phyloP scores from a whole-genome alignment of 23 tunicate species.

The Ciona savignyi region DNA sequence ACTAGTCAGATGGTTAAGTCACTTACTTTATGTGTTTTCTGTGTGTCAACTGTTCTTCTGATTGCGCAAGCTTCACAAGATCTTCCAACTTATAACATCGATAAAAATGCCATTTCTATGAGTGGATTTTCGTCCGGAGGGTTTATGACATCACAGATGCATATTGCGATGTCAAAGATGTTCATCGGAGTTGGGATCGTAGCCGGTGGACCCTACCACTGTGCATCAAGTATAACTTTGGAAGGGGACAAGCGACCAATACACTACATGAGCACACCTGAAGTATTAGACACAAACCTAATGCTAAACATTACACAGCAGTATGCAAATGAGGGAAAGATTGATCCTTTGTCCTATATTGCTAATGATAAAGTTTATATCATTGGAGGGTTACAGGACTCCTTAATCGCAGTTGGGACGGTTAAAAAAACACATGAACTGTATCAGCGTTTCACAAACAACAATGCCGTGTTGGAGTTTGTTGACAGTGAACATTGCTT shows the following conservation, averaged over 20 bases:
- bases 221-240: background rate
- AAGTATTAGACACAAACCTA: background rate
- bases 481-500: conserved; percentile 5
- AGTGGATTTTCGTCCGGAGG: conserved; percentile 49
- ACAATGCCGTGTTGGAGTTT: background rate
- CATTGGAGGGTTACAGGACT: conserved; percentile 17
- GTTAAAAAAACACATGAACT: conserved; percentile 27
- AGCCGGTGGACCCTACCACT: conserved; percentile 37
- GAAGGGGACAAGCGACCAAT: background rate
- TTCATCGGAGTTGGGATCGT: conserved; percentile 34
- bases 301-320: conserved; percentile 1
- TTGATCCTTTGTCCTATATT: conserved; percentile 12
- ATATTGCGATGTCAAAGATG: conserved; percentile 17
- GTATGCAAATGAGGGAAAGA: background rate
- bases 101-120: conserved; percentile 19
- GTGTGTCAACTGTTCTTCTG: background rate
- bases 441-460: conserved; percentile 5
- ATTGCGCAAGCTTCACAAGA: background rate
- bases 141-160: conserved; percentile 42
- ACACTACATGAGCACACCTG: conserved; percentile 9
- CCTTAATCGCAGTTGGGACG: conserved; percentile 7
- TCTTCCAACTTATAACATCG: conserved; percentile 12
- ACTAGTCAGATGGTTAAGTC: too few species aligned
- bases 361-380: conserved; percentile 16
- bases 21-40: too few species aligned